Base-by-base conservation (phyloP, 2,797 vertebrate genomes). In the Crypturellus tataupa region DNA sequence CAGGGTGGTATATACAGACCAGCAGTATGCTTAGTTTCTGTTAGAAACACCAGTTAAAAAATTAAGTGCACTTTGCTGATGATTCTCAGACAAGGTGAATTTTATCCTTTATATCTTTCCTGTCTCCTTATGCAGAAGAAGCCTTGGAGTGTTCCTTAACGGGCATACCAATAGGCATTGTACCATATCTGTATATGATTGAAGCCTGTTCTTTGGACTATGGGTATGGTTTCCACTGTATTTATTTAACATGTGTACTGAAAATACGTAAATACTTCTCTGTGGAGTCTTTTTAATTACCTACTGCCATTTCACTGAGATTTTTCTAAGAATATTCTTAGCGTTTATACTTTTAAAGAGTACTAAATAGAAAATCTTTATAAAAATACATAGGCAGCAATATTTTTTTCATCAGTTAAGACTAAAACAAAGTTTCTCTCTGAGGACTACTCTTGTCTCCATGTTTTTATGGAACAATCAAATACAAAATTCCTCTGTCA, bases 151-250 rank as follows among this genome's bases (percentile, higher is more conserved):
- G 2, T 35, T 84, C 71, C 3, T 31, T 85, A 35, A 76, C 29
- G 2, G 1, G 8, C 64, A 7, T 0, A 0, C 35, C 31, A 64
- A 3, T 27, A 53, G 16, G 12, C 55, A 19, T 31, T 3, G 1
- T 27, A 27, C 7, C 35, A 20, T 65, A 6, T 56, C 69, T 85
- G 9, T 68, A 6, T 68, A 20, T 6, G 5, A 13, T 16, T 71
- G 17, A 65, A 53, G 6, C 5, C 5, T 53, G 3, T 6, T 70
- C 2, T 71, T 71, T 85, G 24, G 20, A 14, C 0, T 27, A 21
- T 31, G 18, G 37, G 24, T 39, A 29, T 51, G 20, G 3, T 47
- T 87, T 92, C 44, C 6, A 75, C 15, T 37, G 44, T 6, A 12
- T 23, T 2, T 37, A 33, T 70, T 85, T 37, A 75, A 70, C 3